These are phyloP conservation scores for Myotis findleyi DNA, from an alignment of 2,797 vertebrate genomes.

Conservation along the genomic window DNA sequence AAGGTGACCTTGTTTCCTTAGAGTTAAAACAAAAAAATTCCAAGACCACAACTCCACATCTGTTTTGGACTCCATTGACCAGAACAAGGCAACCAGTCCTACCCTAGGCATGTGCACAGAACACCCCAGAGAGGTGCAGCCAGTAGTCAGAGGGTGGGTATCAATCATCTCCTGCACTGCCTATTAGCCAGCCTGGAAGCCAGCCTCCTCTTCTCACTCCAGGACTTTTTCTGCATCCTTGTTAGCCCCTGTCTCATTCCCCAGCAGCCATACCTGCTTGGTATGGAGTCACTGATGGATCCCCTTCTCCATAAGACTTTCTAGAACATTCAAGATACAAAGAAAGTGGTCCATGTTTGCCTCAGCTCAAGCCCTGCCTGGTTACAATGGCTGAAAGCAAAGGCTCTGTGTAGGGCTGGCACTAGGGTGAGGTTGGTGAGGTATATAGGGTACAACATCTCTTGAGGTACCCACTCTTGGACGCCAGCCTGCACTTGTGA, in stretches of 20 bases:
- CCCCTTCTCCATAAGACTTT: neutral
- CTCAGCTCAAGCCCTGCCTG: neutral
- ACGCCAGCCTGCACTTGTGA: neutral
- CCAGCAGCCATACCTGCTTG: neutral
- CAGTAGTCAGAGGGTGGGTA: slow-evolving; percentile 58
- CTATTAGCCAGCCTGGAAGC: neutral
- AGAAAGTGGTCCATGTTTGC: neutral
- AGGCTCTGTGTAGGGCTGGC: neutral
- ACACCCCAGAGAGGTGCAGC: neutral
- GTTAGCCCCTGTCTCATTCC: neutral
- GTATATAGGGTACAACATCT: neutral
- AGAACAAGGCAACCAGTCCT: slow-evolving; percentile 51
- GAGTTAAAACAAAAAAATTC: slow-evolving; percentile 45
- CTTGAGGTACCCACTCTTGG: neutral
- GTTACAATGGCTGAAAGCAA: neutral
- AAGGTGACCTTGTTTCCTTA: slow-evolving; percentile 57
- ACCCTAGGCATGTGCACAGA: too few species aligned
- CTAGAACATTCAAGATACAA: neutral
- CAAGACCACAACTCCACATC: slow-evolving; percentile 13
- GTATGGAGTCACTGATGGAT: neutral
- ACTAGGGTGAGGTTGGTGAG: neutral
- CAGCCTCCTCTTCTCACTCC: neutral
- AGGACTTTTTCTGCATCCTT: neutral
- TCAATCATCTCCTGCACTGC: neutral
- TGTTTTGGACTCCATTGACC: slow-evolving; percentile 50